Evolutionary conservation across 1,140 invertebrate genomes (phyloP).

Genomic region (Drosophila leontia): DNA sequence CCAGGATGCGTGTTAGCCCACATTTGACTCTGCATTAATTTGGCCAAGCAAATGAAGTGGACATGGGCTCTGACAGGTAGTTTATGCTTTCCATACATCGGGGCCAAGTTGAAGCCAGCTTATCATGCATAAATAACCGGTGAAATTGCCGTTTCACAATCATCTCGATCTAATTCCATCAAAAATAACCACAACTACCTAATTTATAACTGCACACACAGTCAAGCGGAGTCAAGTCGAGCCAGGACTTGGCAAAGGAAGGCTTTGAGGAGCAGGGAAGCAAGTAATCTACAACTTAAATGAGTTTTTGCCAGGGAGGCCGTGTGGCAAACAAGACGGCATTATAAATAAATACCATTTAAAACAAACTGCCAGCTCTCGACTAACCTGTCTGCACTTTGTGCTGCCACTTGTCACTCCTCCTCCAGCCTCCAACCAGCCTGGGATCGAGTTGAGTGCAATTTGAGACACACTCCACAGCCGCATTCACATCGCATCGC

Average conservation of each 20-base stretch:
- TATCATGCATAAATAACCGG: conserved; percentile 38
- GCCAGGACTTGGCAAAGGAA: too few species aligned
- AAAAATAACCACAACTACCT: conserved; percentile 52
- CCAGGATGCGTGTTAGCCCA: neutral
- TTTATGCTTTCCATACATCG: conserved; percentile 17
- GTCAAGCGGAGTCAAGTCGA: conserved; percentile 15
- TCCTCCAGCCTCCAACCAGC: conserved; percentile 9
- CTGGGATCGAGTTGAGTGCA: conserved; percentile 69
- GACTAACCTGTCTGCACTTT: conserved; percentile 82
- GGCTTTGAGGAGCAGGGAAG: neutral
- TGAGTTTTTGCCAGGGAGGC: conserved; percentile 49
- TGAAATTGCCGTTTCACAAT: conserved; percentile 32
- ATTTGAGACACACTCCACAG: conserved; percentile 47
- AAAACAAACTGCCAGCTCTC: conserved; percentile 76
- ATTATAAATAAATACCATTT: conserved; percentile 83
- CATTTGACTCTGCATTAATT: conserved; percentile 32
- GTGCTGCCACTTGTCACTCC: conserved; percentile 46
- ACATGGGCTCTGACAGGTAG: conserved; percentile 7
- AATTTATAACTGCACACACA: conserved; percentile 62
- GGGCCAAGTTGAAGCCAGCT: conserved; percentile 5
- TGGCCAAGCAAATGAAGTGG: conserved; percentile 20
- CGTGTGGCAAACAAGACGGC: conserved; percentile 35
- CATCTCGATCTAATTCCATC: conserved; percentile 60
- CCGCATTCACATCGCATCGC: conserved; percentile 14
- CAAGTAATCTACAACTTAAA: conserved; percentile 80